Percentiles rank a stretch among this genome's conserved stretches.
Conservation (phyloP, 2,888 invertebrate genomes). For the Phaedon cochleariae region DNA sequence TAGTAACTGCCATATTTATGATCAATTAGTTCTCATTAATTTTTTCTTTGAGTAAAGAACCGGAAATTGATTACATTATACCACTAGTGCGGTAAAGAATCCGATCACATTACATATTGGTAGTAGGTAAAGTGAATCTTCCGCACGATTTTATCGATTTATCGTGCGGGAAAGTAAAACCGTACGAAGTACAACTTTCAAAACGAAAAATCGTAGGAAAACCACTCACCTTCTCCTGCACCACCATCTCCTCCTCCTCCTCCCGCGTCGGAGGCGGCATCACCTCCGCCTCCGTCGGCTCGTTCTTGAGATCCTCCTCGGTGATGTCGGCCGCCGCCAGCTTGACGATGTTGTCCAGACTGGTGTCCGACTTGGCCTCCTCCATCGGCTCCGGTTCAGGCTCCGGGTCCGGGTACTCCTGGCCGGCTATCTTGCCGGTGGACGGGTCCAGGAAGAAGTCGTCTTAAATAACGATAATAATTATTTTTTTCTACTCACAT, state of each 20-base stretch:
- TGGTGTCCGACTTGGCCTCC: conserved; percentile 31
- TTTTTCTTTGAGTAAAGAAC: too few species aligned
- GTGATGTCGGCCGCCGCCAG: conserved; percentile 58
- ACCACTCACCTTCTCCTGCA: neutral
- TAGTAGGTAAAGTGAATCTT: too few species aligned
- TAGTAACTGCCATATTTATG: too few species aligned
- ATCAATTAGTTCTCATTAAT: too few species aligned
- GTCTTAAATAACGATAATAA: too few species aligned
- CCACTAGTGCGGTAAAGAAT: too few species aligned
- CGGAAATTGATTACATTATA: too few species aligned
- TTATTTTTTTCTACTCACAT: too few species aligned
- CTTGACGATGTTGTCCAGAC: conserved; percentile 57
- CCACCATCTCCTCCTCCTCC: conserved; percentile 18
- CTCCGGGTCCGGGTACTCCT: conserved; percentile 45
- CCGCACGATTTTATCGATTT: too few species aligned
- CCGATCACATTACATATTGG: too few species aligned
- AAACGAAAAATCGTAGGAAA: neutral
- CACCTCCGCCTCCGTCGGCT: conserved; percentile 32
- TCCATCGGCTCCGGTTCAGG: conserved; percentile 51
- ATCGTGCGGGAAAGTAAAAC: too few species aligned
- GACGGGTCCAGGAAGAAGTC: conserved; percentile 75
- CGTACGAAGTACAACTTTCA: too few species aligned
- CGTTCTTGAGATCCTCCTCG: conserved; percentile 52
- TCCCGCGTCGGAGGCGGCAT: neutral
- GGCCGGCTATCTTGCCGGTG: conserved; percentile 46